phyloP scores from a whole-genome alignment of 2,797 vertebrate genomes.

The Sparidentex hasta region DNA sequence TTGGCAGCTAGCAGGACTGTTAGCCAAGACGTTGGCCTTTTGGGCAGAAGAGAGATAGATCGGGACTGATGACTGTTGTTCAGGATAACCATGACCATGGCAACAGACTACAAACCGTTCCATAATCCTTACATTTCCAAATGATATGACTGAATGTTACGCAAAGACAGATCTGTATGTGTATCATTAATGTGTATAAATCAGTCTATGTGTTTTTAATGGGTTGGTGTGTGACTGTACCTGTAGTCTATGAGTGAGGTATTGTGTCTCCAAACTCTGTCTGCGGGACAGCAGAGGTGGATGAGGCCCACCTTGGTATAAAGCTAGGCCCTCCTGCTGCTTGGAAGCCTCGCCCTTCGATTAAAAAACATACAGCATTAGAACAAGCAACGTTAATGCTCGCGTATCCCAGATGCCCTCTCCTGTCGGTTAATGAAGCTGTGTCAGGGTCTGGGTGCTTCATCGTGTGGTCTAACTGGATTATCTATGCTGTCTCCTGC shows the following conservation, averaged over 20 bases:
- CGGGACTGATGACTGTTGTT: slow-evolving; percentile 46
- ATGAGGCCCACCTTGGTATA: slow-evolving; percentile 86
- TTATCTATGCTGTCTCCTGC: slow-evolving; percentile 65
- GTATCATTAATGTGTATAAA: slow-evolving; percentile 7
- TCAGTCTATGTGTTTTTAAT: not conserved
- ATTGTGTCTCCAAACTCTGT: slow-evolving; percentile 95
- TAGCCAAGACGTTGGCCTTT: slow-evolving; percentile 90
- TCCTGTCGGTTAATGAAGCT: slow-evolving; percentile 56
- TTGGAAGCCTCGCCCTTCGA: slow-evolving; percentile 89
- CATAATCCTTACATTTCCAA: slow-evolving; percentile 23
- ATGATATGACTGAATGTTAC: slow-evolving; percentile 26
- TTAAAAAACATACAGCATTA: slow-evolving; percentile 61
- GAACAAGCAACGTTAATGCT: slow-evolving; percentile 11
- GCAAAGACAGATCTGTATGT: slow-evolving; percentile 6
- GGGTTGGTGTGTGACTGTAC: slow-evolving; percentile 79
- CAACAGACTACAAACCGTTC: slow-evolving; percentile 29
- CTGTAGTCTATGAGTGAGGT: slow-evolving; percentile 94
- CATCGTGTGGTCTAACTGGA: slow-evolving; percentile 66
- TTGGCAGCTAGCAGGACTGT: slow-evolving; percentile 93
- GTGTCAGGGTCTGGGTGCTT: slow-evolving; percentile 61
- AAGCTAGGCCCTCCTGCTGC: slow-evolving; percentile 87
- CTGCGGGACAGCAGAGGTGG: slow-evolving; percentile 89
- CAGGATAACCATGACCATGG: slow-evolving; percentile 33
- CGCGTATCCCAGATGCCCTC: slow-evolving; percentile 25
- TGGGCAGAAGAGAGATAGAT: slow-evolving; percentile 75